Evolutionary conservation across 2,888 invertebrate species (phyloP).

Genomic region (Branchellion lobata): DNA sequence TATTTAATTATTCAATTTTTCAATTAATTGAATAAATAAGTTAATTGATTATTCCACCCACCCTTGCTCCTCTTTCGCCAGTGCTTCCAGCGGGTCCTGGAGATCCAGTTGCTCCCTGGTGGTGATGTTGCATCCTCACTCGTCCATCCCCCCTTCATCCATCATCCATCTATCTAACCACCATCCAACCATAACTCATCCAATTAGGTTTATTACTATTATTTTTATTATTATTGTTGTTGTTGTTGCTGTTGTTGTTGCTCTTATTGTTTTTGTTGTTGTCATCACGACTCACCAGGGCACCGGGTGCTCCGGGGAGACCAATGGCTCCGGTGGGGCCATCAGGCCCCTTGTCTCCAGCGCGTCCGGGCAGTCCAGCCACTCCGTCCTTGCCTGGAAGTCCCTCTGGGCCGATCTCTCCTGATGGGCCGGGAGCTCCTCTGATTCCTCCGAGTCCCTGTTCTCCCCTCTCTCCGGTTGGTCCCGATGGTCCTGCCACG

Average conservation of each 20-base stretch:
- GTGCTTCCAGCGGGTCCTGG: slow-evolving; percentile 44
- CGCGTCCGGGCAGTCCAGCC: slow-evolving; percentile 56
- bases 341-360: slow-evolving; percentile 64
- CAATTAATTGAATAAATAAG: no score
- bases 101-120: slow-evolving; percentile 53
- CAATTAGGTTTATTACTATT: no score
- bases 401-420: slow-evolving; percentile 26
- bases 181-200: not conserved
- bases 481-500: slow-evolving; percentile 32
- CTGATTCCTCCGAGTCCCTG: slow-evolving; percentile 29
- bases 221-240: no score
- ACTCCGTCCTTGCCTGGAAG: slow-evolving; percentile 42
- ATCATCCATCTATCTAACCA: not conserved
- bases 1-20: no score
- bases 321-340: slow-evolving; percentile 72
- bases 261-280: not conserved
- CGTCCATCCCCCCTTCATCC: not conserved
- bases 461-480: slow-evolving; percentile 33
- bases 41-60: no score
- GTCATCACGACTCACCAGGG: slow-evolving; percentile 20
- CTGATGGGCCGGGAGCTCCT: slow-evolving; percentile 5
- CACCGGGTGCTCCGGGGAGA: slow-evolving; percentile 66
- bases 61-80: slow-evolving; percentile 54
- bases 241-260: no score
- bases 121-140: not conserved